These are phyloP conservation scores for Epirrita christyi DNA, from an alignment of 2,888 invertebrate genomes.

Conservation along the genomic window DNA sequence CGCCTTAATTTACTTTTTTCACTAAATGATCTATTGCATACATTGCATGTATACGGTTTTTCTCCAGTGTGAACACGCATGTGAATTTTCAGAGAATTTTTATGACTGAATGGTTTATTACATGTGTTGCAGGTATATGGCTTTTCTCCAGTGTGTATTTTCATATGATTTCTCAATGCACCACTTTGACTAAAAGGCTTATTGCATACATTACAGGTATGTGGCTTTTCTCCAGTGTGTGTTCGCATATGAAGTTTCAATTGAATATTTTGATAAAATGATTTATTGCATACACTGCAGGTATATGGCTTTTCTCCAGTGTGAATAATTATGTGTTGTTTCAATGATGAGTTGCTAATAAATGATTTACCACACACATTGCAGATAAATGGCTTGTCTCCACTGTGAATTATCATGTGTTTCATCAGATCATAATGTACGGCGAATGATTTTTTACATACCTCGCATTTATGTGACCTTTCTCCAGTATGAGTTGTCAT, in stretches of 20 bases:
- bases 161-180: slow-evolving; percentile 16
- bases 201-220: slow-evolving; percentile 18
- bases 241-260: slow-evolving; percentile 12
- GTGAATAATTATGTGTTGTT: slow-evolving; percentile 20
- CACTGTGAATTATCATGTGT: slow-evolving; percentile 25
- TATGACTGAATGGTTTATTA: slow-evolving; percentile 15
- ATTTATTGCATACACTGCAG: slow-evolving; percentile 17
- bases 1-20: slow-evolving; percentile 18
- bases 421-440: slow-evolving; percentile 15
- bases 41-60: slow-evolving; percentile 12
- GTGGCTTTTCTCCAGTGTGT: slow-evolving; percentile 22
- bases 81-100: slow-evolving; percentile 14
- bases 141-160: slow-evolving; percentile 19
- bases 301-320: slow-evolving; percentile 10
- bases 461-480: slow-evolving; percentile 22
- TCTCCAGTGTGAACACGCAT: slow-evolving; percentile 18
- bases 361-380: slow-evolving; percentile 26
- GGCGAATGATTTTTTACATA: slow-evolving; percentile 26
- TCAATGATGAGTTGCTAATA: slow-evolving; percentile 8
- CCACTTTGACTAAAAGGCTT: slow-evolving; percentile 12
- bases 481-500: slow-evolving; percentile 23
- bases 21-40: slow-evolving; percentile 15
- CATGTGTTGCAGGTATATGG: slow-evolving; percentile 15
- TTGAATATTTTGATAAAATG: slow-evolving; percentile 12
- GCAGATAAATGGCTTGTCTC: slow-evolving; percentile 25